Conservation (phyloP, 2,797 vertebrate genomes). For the Scomberomorus guttatus region DNA sequence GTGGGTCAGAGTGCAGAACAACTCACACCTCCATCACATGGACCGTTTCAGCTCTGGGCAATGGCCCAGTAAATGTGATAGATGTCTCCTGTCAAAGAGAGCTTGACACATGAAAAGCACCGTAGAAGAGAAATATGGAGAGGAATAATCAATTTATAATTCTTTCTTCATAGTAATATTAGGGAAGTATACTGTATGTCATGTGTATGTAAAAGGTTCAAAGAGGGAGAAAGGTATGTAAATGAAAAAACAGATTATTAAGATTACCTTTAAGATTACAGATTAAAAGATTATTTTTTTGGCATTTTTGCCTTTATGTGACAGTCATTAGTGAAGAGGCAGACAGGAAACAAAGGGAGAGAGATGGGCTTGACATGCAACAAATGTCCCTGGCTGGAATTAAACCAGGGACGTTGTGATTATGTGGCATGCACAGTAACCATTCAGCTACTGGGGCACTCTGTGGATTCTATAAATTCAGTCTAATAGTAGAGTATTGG, state of each 20-base stretch:
- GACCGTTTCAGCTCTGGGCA: slow-evolving; percentile 57
- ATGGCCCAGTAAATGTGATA: slow-evolving; percentile 65
- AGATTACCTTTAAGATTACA: too few relatives aligned
- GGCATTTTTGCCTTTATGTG: too few relatives aligned
- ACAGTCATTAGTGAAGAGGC: too few relatives aligned
- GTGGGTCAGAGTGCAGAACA: slow-evolving; percentile 61
- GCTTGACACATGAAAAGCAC: slow-evolving; percentile 49
- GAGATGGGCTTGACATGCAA: too few relatives aligned
- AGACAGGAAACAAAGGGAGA: too few relatives aligned
- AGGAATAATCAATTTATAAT: slow-evolving; percentile 4
- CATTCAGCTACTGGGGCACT: too few relatives aligned
- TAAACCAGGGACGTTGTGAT: too few relatives aligned
- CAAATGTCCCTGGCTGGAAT: too few relatives aligned
- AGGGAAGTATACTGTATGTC: slow-evolving; percentile 18
- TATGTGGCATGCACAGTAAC: too few relatives aligned
- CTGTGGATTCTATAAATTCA: too few relatives aligned
- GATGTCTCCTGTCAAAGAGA: slow-evolving; percentile 56
- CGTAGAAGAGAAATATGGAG: slow-evolving; percentile 25
- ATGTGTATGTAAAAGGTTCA: slow-evolving; percentile 5
- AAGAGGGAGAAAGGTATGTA: background rate
- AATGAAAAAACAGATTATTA: background rate
- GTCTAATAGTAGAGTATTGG: too few relatives aligned
- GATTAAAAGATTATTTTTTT: too few relatives aligned
- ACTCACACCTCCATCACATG: slow-evolving; percentile 66
- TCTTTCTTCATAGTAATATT: slow-evolving; percentile 4